phyloP scores from a whole-genome alignment of 2,113 vertebrate genomes.

The Colossoma macropomum region DNA sequence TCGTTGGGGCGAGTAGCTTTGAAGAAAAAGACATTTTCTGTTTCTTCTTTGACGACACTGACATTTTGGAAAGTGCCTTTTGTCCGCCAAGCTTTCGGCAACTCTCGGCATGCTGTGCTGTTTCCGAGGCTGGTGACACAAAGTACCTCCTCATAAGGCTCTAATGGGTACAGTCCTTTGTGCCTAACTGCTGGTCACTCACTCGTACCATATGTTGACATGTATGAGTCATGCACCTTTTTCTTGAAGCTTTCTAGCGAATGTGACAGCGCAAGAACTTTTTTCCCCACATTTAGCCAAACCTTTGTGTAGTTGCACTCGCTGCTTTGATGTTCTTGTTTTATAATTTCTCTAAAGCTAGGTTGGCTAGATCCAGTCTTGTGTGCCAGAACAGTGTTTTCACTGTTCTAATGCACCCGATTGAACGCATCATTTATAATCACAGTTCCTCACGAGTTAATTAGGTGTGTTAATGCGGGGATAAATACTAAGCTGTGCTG shows the following conservation, averaged over 20 bases:
- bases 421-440: not conserved
- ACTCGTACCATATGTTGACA: not conserved
- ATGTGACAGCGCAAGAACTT: not conserved
- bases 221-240: not conserved
- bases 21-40: constrained; percentile 40
- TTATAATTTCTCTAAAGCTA: too few species aligned
- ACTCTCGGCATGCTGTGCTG: constrained; percentile 7
- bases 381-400: not conserved
- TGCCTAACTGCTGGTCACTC: not conserved
- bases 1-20: constrained; percentile 6
- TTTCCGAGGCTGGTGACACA: constrained; percentile 22
- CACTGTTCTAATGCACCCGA: not conserved
- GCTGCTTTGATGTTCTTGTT: too few species aligned
- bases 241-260: not conserved
- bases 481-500: not conserved
- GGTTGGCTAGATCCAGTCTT: too few species aligned
- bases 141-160: constrained; percentile 3
- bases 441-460: not conserved
- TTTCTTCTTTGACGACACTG: constrained; percentile 48
- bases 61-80: constrained; percentile 54
- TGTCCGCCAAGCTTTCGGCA: constrained; percentile 24
- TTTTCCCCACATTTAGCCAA: too few species aligned
- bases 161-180: not conserved
- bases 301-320: too few species aligned
- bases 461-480: not conserved